Conservation (phyloP, 1,140 invertebrate genomes). For the Fopius arisanus region DNA sequence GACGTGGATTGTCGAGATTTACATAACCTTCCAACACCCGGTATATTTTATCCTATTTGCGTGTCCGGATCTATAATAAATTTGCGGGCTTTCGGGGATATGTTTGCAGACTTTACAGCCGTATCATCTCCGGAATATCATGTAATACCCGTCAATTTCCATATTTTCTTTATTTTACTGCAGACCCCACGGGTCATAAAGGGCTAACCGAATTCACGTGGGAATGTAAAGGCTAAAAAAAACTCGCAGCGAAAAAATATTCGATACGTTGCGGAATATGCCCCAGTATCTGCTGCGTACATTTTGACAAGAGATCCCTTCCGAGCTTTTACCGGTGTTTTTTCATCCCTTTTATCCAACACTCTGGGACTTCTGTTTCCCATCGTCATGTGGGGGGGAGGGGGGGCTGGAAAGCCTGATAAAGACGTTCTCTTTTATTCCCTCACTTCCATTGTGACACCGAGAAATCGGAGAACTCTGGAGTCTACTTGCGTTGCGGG, state of each 20-base stretch:
- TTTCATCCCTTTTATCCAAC: background rate
- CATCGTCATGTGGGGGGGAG: background rate
- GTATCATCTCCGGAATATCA: background rate
- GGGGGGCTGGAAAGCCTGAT: background rate
- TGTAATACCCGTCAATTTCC: slow-evolving; percentile 4
- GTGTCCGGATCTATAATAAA: background rate
- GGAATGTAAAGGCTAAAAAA: slow-evolving; percentile 13
- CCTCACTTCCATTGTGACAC: background rate
- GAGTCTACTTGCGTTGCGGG: background rate
- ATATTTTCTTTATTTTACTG: slow-evolving; percentile 3
- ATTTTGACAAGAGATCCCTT: background rate
- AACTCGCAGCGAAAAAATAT: slow-evolving; percentile 24
- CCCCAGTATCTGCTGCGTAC: slow-evolving; percentile 17
- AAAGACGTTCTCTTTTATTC: slow-evolving; percentile 7
- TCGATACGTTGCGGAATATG: slow-evolving; percentile 27
- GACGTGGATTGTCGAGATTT: too few species aligned
- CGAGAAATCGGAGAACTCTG: slow-evolving; percentile 4
- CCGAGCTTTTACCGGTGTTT: background rate
- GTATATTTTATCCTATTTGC: too few species aligned
- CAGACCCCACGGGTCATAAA: background rate
- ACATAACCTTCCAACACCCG: too few species aligned
- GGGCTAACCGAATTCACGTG: slow-evolving; percentile 7
- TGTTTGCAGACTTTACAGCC: background rate
- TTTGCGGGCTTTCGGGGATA: background rate
- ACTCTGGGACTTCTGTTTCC: background rate